Conservation (phyloP, 23 tunicate species). For the Trididemnum nubilum region DNA sequence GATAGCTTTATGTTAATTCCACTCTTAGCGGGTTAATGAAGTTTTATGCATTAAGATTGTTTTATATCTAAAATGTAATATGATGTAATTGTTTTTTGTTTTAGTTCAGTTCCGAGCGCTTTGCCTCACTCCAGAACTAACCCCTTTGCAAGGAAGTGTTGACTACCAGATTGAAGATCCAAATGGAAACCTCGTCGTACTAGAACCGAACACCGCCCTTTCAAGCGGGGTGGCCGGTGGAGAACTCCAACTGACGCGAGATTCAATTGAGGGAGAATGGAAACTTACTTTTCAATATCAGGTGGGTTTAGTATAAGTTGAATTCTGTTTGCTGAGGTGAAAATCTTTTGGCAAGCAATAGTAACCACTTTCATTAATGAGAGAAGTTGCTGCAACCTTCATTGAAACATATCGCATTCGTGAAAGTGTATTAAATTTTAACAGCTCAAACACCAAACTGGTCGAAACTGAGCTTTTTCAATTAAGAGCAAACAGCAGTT, state of each 20-base stretch:
- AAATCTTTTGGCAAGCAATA: background rate
- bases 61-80: no score
- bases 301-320: background rate
- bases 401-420: background rate
- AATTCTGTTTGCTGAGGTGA: background rate
- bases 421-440: no score
- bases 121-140: constrained; percentile 55
- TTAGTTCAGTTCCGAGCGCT: constrained; percentile 90
- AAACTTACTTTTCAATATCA: constrained; percentile 29
- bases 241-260: constrained; percentile 51
- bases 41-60: no score
- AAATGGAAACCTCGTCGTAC: constrained; percentile 55
- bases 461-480: no score
- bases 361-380: no score
- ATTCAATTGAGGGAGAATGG: constrained; percentile 61
- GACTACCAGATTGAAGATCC: constrained; percentile 79
- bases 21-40: no score
- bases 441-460: no score
- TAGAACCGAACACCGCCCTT: constrained; percentile 38
- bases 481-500: no score
- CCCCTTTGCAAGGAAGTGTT: constrained; percentile 49
- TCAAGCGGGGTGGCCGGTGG: constrained; percentile 74
- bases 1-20: no score
- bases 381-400: background rate
- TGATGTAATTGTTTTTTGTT: background rate